These are phyloP conservation scores for Acrobeloides nanus DNA, from an alignment of 2,888 invertebrate species.

Conservation along the genomic window DNA sequence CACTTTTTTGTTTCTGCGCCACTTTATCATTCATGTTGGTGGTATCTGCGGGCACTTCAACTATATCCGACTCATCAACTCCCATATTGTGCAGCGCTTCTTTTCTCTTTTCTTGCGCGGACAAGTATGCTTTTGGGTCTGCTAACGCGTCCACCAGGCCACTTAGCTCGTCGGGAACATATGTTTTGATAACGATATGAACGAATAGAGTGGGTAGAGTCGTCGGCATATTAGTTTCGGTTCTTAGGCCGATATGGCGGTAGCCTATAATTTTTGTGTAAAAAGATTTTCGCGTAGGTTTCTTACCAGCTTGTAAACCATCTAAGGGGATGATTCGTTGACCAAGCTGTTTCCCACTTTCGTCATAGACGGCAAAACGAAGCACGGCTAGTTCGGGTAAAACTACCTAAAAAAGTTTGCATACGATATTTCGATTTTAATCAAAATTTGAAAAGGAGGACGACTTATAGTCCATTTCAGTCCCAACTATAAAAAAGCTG, in stretches of 20 bases:
- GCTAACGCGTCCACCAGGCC: constrained; percentile 95
- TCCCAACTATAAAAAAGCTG: no score
- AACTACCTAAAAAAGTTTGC: constrained; percentile 67
- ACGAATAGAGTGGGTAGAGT: constrained; percentile 97
- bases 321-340: constrained; percentile 94
- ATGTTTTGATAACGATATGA: constrained; percentile 96
- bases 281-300: constrained; percentile 1
- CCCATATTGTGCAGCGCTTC: constrained; percentile 52
- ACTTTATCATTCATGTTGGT: constrained; percentile 7
- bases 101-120: constrained; percentile 59
- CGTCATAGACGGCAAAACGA: constrained; percentile 95
- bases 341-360: constrained; percentile 87
- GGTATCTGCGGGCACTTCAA: constrained; percentile 19
- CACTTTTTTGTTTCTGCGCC: constrained; percentile 5
- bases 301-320: constrained; percentile 74
- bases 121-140: constrained; percentile 83
- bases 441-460: no score
- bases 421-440: no score
- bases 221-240: constrained; percentile 98
- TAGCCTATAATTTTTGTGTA: constrained; percentile 65
- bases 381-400: constrained; percentile 93
- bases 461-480: no score
- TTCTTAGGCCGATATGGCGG: constrained; percentile 89
- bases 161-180: constrained; percentile 89
- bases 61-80: constrained; percentile 51